Percentiles rank a stretch among this genome's conserved stretches.
Evolutionary conservation across 2,888 invertebrate species (phyloP).

Genomic region (Ormyrus labotus): DNA sequence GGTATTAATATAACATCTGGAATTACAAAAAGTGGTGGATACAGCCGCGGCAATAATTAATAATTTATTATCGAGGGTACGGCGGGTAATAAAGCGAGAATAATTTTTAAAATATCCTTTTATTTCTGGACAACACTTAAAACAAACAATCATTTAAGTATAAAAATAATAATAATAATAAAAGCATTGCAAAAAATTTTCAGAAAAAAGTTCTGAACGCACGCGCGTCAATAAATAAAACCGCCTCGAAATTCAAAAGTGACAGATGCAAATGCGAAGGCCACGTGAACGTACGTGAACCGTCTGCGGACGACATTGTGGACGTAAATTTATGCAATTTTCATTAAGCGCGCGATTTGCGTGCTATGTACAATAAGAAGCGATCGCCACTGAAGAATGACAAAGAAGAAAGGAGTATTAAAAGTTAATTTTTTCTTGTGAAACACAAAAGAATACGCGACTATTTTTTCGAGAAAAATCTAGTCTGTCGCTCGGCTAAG

Average conservation of each 20-base stretch:
- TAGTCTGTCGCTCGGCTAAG: not conserved
- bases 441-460: constrained; percentile 37
- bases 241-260: constrained; percentile 8
- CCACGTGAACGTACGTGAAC: constrained; percentile 8
- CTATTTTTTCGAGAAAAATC: constrained; percentile 2
- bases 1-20: not conserved
- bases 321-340: constrained; percentile 48
- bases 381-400: constrained; percentile 23
- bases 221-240: constrained; percentile 29
- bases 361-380: constrained; percentile 37
- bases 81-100: too few species aligned
- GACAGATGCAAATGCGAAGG: constrained; percentile 26
- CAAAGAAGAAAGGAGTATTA: constrained; percentile 47
- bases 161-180: constrained; percentile 22
- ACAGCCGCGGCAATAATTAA: too few species aligned
- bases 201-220: not conserved
- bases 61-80: too few species aligned
- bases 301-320: not conserved
- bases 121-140: constrained; percentile 33
- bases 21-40: not conserved
- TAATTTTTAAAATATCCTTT: constrained; percentile 22
- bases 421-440: constrained; percentile 7
- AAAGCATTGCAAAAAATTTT: constrained; percentile 33
- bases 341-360: constrained; percentile 36
- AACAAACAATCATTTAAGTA: constrained; percentile 31